Base-by-base conservation (phyloP, 2,797 vertebrate genomes). In the Poecile montanus region DNA sequence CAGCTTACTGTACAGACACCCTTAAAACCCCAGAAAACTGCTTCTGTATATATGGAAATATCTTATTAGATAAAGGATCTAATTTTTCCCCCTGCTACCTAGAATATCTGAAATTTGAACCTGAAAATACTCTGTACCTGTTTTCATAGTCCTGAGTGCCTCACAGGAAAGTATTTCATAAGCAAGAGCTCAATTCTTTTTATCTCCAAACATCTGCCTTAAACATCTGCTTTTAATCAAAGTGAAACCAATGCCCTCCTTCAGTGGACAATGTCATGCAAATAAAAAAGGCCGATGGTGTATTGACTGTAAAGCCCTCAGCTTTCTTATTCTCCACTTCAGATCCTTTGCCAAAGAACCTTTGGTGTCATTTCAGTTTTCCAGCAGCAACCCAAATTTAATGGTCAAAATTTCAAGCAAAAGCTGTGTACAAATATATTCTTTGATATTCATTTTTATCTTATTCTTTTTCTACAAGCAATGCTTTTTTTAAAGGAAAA, bases 151-250 rank as follows among this genome's bases (percentile, higher is more conserved):
- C 85, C 40, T 48, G 47, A 50, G 42, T 75, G 56, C 87, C 88
- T 96, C 85, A 93, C 93, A 92, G 72, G 88, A 95, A 97, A 95
- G 57, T 54, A 95, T 95, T 94, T 95, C 84, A 87, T 96, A 92
- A 95, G 80, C 4, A 7, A 95, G 48, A 65, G 13, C 38, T 84
- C 66, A 86, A 32, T 84, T 91, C 79, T 90, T 97, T 96, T 96
- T 91, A 96, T 95, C 66, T 91, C 48, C 51, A 94, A 91, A 94
- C 87, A 95, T 93, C 94, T 97, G 94, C 82, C 74, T 94, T 40
- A 63, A 95, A 45, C 92, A 96, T 94, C 92, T 97, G 96, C 70
- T 97, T 97, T 88, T 89, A 75, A 96, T 97, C 95, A 96, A 95
- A 97, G 63, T 77, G 76, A 97, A 97, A 97, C 84, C 34, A 90